Base-by-base conservation (phyloP, 2,797 vertebrate genomes). In the Poecilia wingei region DNA sequence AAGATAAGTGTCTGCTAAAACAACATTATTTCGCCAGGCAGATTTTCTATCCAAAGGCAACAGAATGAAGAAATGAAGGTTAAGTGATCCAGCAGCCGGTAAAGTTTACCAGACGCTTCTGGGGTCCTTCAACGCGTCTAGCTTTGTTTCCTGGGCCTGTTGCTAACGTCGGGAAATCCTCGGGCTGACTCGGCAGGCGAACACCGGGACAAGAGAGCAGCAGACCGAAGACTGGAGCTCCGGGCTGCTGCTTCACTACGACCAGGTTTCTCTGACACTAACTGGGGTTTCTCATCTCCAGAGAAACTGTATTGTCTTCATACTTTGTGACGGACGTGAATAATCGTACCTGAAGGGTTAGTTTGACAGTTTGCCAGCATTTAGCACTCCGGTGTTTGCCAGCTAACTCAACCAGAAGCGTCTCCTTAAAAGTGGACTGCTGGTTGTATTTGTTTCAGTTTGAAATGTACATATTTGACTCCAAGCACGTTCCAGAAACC, bases 121-220 rank as follows among this genome's bases (percentile, higher is more conserved):
- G 72, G 1, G 68, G 10, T 78, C 74, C 5, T 18, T 16, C 18
- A 39, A 43, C 85, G 75, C 18, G 45, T 79, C 51, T 55, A 51
- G 84, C 81, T 83, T 86, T 93, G 87, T 92, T 92, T 87, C 91
- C 87, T 82, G 88, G 95, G 96, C 96, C 95, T 95, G 91, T 92
- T 91, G 92, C 91, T 92, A 93, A 86, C 89, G 81, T 68, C 88
- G 83, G 85, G 87, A 85, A 80, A 93, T 95, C 94, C 93, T 91
- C 94, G 94, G 92, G 84, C 89, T 95, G 78, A 82, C 85, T 87
- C 84, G 80, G 89, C 76, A 82, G 79, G 86, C 85, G 79, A 82
- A 71, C 61, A 72, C 69, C 79, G 86, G 93, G 88, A 92, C 89
- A 88, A 83, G 68, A 66, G 84, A 82, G 16, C 82, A 82, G 53